Evolutionary conservation across 2,888 invertebrate genomes (phyloP).

Genomic region (Folsomia candida): DNA sequence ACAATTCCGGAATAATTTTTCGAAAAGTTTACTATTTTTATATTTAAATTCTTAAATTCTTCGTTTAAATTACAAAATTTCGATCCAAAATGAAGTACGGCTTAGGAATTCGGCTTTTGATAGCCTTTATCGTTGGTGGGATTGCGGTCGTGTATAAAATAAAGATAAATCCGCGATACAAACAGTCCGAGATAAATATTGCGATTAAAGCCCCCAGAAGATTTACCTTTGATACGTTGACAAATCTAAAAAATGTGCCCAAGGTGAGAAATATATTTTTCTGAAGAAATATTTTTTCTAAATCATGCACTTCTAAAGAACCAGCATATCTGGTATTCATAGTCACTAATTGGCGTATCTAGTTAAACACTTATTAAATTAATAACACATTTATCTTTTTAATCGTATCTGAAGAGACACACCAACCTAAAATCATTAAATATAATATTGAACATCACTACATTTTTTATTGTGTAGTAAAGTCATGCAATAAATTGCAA

Average conservation of each 20-base stretch:
- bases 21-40: too few species aligned
- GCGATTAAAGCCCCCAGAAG: slow-evolving; percentile 37
- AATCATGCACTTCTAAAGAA: too few species aligned
- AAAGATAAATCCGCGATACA: slow-evolving; percentile 35
- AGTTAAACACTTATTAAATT: too few species aligned
- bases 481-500: too few species aligned
- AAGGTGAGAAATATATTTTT: slow-evolving; percentile 27
- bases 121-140: slow-evolving; percentile 45
- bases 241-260: slow-evolving; percentile 42
- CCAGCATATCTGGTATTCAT: too few species aligned
- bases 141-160: slow-evolving; percentile 45
- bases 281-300: too few species aligned
- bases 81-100: slow-evolving; percentile 45
- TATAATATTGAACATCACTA: neutral
- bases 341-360: too few species aligned
- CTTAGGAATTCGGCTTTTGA: slow-evolving; percentile 42
- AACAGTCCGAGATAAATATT: slow-evolving; percentile 40
- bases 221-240: slow-evolving; percentile 43
- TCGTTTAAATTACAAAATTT: neutral
- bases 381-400: neutral
- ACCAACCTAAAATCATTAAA: neutral
- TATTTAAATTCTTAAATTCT: neutral
- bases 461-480: too few species aligned
- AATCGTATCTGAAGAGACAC: neutral
- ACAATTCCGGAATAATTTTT: too few species aligned